Evolutionary conservation across 2,797 vertebrate genomes (phyloP), one percentile per base, ranked within the genome.

Genomic region (Poeciliopsis presidionis): DNA sequence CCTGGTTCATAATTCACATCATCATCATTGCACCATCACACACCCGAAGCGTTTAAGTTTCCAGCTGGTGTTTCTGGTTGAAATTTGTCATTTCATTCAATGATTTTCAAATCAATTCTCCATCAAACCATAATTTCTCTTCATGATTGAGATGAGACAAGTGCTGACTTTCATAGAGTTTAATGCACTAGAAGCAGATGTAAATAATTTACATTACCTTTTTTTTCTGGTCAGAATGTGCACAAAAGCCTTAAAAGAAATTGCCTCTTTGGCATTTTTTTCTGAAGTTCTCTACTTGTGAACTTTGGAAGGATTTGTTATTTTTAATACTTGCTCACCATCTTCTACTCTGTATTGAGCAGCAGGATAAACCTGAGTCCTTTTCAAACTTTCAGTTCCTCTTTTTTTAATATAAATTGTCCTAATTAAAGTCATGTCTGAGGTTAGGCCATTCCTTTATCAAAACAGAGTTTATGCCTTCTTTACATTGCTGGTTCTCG

Each of bases 1-100:
- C 61, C 73, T 47, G 75, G 72, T 84, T 41, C 51, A 81, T 86
- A 82, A 87, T 89, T 87, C 53, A 88, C 61, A 89, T 79, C 75
- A 65, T 71, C 77, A 80, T 84, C 82, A 84, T 79, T 77, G 69
- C 77, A 73, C 72, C 82, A 84, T 79, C 78, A 63, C 77, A 73
- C 72, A 78, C 75, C 75, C 46, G 72, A 84, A 85, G 81, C 81
- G 55, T 73, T 74, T 79, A 85, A 79, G 82, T 86, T 49, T 63
- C 72, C 77, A 86, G 72, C 82, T 82, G 74, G 47, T 1, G 22
- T 80, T 85, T 86, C 77, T 84, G 73, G 86, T 87, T 84, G 74
- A 85, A 86, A 79, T 72, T 81, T 85, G 81, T 81, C 63, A 81
- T 84, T 76, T 85, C 36, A 53, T 5, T 81, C 75, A 59, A 55